Percentiles rank a stretch among this genome's conserved stretches.
Evolutionary conservation across 2,797 vertebrate species (phyloP).

Genomic region (Hypotaenidia okinawae): DNA sequence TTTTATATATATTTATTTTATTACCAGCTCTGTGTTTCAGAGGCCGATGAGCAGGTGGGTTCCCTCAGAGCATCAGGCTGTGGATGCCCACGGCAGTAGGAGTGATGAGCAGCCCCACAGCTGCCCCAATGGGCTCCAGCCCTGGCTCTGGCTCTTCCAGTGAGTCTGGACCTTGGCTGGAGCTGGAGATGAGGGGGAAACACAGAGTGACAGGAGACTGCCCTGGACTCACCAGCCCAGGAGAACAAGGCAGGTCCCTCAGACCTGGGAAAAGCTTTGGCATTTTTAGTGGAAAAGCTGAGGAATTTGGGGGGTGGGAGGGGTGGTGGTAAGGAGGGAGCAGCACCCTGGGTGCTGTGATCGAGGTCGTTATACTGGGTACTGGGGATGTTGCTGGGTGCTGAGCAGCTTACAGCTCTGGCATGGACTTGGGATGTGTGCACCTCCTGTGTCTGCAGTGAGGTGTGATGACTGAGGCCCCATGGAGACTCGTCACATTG

Average conservation of each 20-base stretch:
- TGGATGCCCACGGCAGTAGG: background rate
- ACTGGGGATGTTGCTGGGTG: background rate
- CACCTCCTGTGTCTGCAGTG: accelerated
- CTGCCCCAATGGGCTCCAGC: accelerated
- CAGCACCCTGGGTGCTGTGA: background rate
- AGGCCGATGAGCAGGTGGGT: background rate
- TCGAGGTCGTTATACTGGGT: accelerated
- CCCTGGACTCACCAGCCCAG: accelerated
- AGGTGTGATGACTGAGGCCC: background rate
- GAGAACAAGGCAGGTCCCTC: accelerated
- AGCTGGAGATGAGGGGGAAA: background rate
- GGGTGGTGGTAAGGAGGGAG: no score
- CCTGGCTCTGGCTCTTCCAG: background rate
- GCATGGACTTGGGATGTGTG: accelerated
- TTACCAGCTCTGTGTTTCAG: background rate
- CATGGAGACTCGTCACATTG: accelerated
- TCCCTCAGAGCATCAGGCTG: background rate
- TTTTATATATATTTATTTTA: background rate
- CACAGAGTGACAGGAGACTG: accelerated
- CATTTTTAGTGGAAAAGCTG: background rate
- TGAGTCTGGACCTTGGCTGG: background rate
- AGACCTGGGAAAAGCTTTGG: background rate
- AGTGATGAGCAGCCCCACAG: accelerated
- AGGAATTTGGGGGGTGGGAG: background rate
- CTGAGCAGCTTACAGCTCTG: background rate